Percentiles rank a stretch among this genome's conserved stretches.
phyloP scores from a whole-genome alignment of 1,140 invertebrate species.

The Melitaea cinxia region DNA sequence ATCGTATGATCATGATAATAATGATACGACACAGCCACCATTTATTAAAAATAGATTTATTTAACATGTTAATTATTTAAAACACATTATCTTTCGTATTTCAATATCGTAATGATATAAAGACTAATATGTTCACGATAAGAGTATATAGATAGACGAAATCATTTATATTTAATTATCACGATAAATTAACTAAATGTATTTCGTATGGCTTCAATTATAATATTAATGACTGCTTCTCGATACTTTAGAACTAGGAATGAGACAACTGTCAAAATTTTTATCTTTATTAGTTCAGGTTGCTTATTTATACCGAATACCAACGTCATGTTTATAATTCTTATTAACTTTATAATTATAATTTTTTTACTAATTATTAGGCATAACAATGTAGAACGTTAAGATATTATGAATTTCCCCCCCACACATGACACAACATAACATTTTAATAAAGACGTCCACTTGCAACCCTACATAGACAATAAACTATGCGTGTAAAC shows the following conservation, averaged over 20 bases:
- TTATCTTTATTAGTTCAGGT: no score
- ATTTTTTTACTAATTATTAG: not conserved
- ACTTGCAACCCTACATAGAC: slow-evolving; percentile 53
- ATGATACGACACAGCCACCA: not conserved
- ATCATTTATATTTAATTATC: slow-evolving; percentile 22
- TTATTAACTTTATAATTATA: no score
- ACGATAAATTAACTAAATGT: slow-evolving; percentile 19
- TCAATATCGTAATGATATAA: slow-evolving; percentile 12
- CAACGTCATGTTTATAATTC: no score
- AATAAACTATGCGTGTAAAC: slow-evolving; percentile 78
- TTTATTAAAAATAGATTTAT: slow-evolving; percentile 9
- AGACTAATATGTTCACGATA: slow-evolving; percentile 23
- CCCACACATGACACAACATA: not conserved
- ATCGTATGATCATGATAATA: not conserved
- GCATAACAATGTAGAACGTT: not conserved
- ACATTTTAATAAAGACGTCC: slow-evolving; percentile 6
- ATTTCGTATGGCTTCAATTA: slow-evolving; percentile 6
- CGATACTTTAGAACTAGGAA: no score
- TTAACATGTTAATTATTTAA: slow-evolving; percentile 11
- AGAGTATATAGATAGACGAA: slow-evolving; percentile 19
- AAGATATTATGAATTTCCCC: not conserved
- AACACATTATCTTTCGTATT: slow-evolving; percentile 22
- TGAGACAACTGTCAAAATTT: no score
- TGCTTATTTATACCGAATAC: no score
- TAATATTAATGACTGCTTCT: not conserved